phyloP scores from a whole-genome alignment of 2,888 invertebrate species.

The Ophraella communa region DNA sequence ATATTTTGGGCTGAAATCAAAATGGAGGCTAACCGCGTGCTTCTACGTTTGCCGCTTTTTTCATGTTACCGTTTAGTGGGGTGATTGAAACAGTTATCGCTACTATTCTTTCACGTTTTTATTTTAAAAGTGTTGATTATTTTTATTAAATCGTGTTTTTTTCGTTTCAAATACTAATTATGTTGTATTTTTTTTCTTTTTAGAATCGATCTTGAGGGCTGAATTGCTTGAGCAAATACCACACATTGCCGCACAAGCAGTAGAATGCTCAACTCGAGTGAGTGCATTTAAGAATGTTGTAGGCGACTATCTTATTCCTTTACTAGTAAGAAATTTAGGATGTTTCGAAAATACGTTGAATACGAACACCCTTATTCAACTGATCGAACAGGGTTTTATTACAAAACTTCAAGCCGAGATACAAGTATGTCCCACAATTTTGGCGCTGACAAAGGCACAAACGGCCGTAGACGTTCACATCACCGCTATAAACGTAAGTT shows the following conservation, averaged over 20 bases:
- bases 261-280: conserved; percentile 60
- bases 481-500: conserved; percentile 67
- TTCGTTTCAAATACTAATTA: conserved; percentile 16
- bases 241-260: conserved; percentile 68
- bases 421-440: conserved; percentile 69
- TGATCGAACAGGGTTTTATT: conserved; percentile 71
- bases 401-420: conserved; percentile 67
- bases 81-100: conserved; percentile 32
- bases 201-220: conserved; percentile 68
- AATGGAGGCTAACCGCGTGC: conserved; percentile 61
- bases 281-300: conserved; percentile 63
- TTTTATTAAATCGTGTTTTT: conserved; percentile 22
- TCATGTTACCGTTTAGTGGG: conserved; percentile 30
- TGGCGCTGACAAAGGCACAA: conserved; percentile 64
- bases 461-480: conserved; percentile 62
- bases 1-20: conserved; percentile 56
- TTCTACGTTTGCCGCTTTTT: conserved; percentile 52
- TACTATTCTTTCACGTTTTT: conserved; percentile 19
- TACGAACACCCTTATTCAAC: conserved; percentile 66
- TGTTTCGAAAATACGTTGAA: conserved; percentile 69
- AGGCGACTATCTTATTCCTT: conserved; percentile 66
- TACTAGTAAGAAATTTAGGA: conserved; percentile 68
- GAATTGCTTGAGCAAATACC: conserved; percentile 73
- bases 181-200: conserved; percentile 45
- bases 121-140: conserved; percentile 14